Evolutionary conservation across 2,113 vertebrate species (phyloP), one percentile per base, ranked within the genome.

Genomic region (Nycticebus coucang): DNA sequence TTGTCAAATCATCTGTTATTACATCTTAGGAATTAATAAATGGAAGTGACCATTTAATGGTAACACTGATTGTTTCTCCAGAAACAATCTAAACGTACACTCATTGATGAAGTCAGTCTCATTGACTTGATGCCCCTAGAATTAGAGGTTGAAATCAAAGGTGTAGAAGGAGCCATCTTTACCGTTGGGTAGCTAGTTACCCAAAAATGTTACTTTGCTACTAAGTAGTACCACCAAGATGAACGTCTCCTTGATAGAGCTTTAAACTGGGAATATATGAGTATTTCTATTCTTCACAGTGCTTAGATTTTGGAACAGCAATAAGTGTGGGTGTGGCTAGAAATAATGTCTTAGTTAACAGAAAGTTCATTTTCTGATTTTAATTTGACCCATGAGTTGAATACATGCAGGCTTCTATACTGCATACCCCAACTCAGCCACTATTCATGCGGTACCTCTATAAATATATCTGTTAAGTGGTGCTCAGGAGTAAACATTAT

Each of bases 1-100:
- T 79, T 88, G 24, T 77, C 60, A 92, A 86, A 83, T 89, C 75
- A 60, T 35, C 3, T 96, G 72, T 89, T 77, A 86, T 50, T 95
- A 57, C 3, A 85, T 95, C 14, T 77, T 92, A 9, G 21, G 68
- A 81, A 64, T 90, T 87, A 89, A 78, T 18, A 95, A 88, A 59
- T 79, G 21, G 45, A 90, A 86, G 30, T 41, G 62, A 75, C 12
- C 26, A 62, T 78, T 86, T 92, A 53, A 75, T 74, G 75, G 13
- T 87, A 89, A 81, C 53, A 68, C 12, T 80, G 53, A 19, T 35
- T 57, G 64, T 62, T 85, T 83, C n/a, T 71, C 18, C 33, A 90
- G 22, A 68, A 78, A 89, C 22, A 88, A 19, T 53, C 30, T 80
- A 92, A 69, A 96, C 4, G 66, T n/a, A 2, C 14, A 50, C 68